Base-by-base conservation (phyloP, 1,140 invertebrate species). In the Andrena cerasifolii region DNA sequence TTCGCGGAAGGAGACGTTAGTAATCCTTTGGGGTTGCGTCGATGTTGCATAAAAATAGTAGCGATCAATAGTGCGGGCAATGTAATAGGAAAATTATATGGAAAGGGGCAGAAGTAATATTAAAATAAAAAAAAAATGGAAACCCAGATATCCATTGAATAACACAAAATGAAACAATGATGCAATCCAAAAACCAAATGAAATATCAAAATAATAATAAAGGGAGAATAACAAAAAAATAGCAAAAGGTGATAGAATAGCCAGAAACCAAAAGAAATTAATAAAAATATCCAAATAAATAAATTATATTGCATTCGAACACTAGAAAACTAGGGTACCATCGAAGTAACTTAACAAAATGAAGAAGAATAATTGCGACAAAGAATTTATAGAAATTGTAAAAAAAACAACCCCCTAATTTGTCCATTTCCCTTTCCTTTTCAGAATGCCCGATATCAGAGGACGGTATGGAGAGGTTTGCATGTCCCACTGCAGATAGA, bases 381-480 rank as follows among this genome's bases (percentile, higher is more conserved):
- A n/a, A n/a, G n/a, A n/a, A n/a, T n/a, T n/a, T n/a, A n/a, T n/a
- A n/a, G n/a, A n/a, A n/a, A n/a, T 40, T 51, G 2, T 8, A n/a
- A 8, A 24, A 51, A 51, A 51, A 18, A 49, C 5, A n/a, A 31
- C 26, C 21, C 5, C 10, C 3, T n/a, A 7, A 4, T 51, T 24
- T 51, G 1, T 4, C 36, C 8, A 21, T 14, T 14, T 21, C n/a
- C 26, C 18, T 2, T 66, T 24, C 5, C 28, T 73, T 94, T 94
- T 1, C 94, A 99, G 98, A 99, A 91, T 99, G 98, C 93, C 97
- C 97, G 72, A 95, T 96, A 70, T 97, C 97, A 36, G 96, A 97
- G 73, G 98, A 98, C 89, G 97, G 97, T 72, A 98, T 98, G 96
- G 97, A 98, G 90, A 94, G 97, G 86, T 99, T 99, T 87, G 97